Base-by-base conservation (phyloP, 2,113 vertebrate genomes). In the Mustela nigripes region DNA sequence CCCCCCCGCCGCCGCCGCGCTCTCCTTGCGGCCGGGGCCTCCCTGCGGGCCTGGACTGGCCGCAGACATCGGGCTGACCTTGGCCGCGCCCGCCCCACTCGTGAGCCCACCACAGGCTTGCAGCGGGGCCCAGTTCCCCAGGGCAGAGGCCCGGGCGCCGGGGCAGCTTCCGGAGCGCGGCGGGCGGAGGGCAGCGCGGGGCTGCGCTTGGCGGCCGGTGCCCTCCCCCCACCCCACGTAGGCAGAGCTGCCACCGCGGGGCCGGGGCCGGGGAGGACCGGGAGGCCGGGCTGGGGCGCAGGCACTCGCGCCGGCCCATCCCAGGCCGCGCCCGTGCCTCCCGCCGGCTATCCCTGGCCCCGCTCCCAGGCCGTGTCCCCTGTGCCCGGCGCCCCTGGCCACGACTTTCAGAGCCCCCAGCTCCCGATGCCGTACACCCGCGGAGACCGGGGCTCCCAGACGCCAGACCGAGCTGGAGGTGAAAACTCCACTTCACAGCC, bases 401-500 rank as follows among this genome's bases (percentile, higher is more conserved):
- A 2, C 3, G 18, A 80, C 48, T 21, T 28, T 7, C 1, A 5
- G n/a, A 65, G 71, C 11, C 15, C 28, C 8, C 0, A 8, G 6
- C 11, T 95, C 84, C 95, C 76, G 92, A 65, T 45, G 15, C 96
- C 85, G 96, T 53, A 88, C 97, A 69, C 93, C 96, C 92, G 78
- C 92, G 98, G 96, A 96, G 98, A 95, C 98, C 58, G 71, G 96
- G 95, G 97, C 94, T 96, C 96, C 11, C 84, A 69, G 96, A 97
- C 96, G 96, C 58, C 81, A 98, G 97, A 74, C 97, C 94, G 97
- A 69, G 97, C 97, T 83, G 96, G 90, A 98, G 98, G 98, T 98
- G 98, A 98, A 98, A 98, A 98, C 98, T 98, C 98, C 97, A 98
- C 98, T 98, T 97, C 97, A 98, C 98, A 98, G 94, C 97, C 98